These are phyloP conservation scores for Strigamia crassipes DNA, from an alignment of 2,888 invertebrate genomes.

Conservation along the genomic window DNA sequence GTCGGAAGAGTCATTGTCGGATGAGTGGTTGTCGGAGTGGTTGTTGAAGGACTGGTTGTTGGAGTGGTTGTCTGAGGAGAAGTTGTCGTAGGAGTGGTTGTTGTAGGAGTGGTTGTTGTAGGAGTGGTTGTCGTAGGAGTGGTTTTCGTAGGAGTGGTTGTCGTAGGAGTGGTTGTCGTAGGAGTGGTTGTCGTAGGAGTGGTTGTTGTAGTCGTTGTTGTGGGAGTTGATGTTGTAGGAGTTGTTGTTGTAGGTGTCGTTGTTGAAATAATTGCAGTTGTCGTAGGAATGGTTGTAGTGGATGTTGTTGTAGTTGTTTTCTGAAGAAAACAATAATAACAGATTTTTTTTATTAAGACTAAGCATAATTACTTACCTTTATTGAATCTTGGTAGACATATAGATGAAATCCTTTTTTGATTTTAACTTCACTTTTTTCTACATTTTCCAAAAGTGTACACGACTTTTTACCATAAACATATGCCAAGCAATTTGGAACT, in stretches of 20 bases:
- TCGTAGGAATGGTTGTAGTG: background rate
- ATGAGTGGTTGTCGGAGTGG: background rate
- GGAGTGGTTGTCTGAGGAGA: too few relatives aligned
- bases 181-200: background rate
- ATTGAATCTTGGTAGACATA: background rate
- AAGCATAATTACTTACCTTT: too few relatives aligned
- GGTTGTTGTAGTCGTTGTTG: background rate
- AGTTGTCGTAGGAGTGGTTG: background rate
- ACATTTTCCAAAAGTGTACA: background rate
- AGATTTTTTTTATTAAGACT: too few relatives aligned
- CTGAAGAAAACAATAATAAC: background rate
- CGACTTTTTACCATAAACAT: background rate
- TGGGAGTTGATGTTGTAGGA: background rate
- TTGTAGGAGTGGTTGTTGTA: background rate
- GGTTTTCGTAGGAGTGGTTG: background rate
- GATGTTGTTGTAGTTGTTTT: background rate
- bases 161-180: background rate
- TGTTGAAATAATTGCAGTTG: background rate
- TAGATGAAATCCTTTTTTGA: background rate
- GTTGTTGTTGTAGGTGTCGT: background rate
- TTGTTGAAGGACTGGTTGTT: background rate
- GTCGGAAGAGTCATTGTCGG: background rate
- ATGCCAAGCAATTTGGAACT: background rate
- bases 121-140: background rate
- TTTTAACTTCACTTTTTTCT: background rate